Percentiles rank a stretch among this genome's conserved stretches.
These are phyloP conservation scores for Yoshiicerus persimilis DNA, from an alignment of 1,140 invertebrate genomes.

Conservation along the genomic window DNA sequence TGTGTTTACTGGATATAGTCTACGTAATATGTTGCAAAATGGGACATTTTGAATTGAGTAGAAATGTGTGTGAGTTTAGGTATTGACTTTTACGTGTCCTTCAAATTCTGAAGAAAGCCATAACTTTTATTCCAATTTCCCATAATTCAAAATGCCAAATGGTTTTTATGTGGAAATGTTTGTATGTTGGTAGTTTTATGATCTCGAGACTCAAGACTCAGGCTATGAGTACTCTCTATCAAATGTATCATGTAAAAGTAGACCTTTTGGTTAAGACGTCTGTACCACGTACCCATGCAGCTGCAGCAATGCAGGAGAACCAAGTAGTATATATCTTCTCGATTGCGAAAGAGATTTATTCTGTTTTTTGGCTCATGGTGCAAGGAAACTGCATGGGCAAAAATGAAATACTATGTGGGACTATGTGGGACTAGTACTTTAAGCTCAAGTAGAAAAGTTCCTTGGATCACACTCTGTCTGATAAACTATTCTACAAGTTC, in stretches of 20 bases:
- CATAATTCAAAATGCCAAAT: background rate
- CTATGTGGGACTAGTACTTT: background rate
- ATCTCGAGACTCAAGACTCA: background rate
- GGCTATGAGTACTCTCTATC: background rate
- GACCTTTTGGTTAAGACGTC: background rate
- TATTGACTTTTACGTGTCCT: background rate
- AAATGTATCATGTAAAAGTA: background rate
- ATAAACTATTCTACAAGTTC: background rate
- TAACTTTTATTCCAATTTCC: background rate
- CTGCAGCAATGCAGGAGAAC: background rate
- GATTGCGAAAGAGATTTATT: background rate
- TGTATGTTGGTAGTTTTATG: background rate
- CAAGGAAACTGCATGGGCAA: background rate
- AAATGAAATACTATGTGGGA: background rate
- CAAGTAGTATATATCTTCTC: background rate
- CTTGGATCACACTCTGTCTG: background rate
- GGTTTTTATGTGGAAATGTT: background rate
- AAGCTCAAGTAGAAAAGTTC: background rate
- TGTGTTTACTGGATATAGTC: background rate
- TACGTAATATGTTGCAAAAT: background rate
- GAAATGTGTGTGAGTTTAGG: background rate
- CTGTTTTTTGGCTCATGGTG: background rate
- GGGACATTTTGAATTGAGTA: background rate
- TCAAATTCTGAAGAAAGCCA: background rate
- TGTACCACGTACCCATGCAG: background rate